These are phyloP conservation scores for Piscicola geometra DNA, from an alignment of 2,888 invertebrate genomes.

Conservation along the genomic window DNA sequence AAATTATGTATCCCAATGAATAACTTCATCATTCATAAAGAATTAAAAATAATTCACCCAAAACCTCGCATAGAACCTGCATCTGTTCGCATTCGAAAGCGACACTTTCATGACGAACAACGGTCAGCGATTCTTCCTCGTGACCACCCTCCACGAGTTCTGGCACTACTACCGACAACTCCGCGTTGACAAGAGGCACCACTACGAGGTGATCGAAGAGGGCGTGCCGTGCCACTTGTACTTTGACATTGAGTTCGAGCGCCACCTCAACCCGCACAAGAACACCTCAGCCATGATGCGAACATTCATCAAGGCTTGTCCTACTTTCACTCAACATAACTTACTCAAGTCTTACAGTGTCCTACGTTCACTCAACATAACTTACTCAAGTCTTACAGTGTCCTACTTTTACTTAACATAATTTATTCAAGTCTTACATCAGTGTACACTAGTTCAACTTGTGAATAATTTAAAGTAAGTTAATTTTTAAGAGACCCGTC, in stretches of 20 bases:
- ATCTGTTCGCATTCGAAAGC: conserved; percentile 53
- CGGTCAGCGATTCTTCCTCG: conserved; percentile 51
- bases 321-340: neutral
- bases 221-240: conserved; percentile 61
- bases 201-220: conserved; percentile 55
- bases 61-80: no score
- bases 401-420: no score
- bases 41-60: no score
- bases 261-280: conserved; percentile 54
- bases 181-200: conserved; percentile 45
- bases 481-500: no score
- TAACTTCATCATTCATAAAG: no score
- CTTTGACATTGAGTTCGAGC: conserved; percentile 62
- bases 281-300: conserved; percentile 59
- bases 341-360: no score
- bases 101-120: conserved; percentile 43
- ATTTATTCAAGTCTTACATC: no score
- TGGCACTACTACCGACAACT: conserved; percentile 51
- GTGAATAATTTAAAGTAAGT: no score
- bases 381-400: no score
- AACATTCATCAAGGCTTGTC: conserved; percentile 56
- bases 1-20: no score
- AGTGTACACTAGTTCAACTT: no score
- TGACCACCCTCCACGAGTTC: conserved; percentile 49
- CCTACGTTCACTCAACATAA: no score